Conservation (phyloP, 2,797 vertebrate genomes). For the Toxotes lorentzi region DNA sequence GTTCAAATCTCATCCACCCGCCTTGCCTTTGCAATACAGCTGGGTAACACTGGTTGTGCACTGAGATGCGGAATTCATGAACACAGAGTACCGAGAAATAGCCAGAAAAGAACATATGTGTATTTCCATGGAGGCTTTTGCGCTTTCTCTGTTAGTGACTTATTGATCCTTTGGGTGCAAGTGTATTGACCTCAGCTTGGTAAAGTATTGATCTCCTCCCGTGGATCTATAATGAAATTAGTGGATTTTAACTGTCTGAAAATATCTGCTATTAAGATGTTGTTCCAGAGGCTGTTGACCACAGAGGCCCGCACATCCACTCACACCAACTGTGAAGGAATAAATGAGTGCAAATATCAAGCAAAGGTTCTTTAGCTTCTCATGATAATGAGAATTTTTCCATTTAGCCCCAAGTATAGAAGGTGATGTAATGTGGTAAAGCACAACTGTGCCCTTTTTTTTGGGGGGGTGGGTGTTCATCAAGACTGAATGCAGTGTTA, state of each 20-base stretch:
- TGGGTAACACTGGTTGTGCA: neutral
- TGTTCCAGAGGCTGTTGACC: conserved; percentile 30
- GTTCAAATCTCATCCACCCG: conserved; percentile 5
- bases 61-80: neutral
- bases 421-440: conserved; percentile 6
- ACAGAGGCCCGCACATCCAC: neutral
- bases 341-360: conserved; percentile 38
- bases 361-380: conserved; percentile 30
- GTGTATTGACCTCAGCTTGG: conserved; percentile 52
- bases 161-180: conserved; percentile 65
- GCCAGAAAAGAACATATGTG: conserved; percentile 6
- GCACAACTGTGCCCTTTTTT: neutral
- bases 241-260: conserved; percentile 44
- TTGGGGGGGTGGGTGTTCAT: neutral
- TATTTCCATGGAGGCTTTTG: conserved; percentile 21
- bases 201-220: conserved; percentile 59
- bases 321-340: conserved; percentile 12
- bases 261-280: conserved; percentile 33
- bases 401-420: neutral
- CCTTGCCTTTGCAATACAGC: neutral
- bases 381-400: conserved; percentile 19
- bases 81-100: conserved; percentile 23
- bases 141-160: conserved; percentile 39
- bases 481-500: neutral
- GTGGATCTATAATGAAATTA: conserved; percentile 66